phyloP scores from a whole-genome alignment of 2,888 invertebrate genomes.

The Pterostichus niger region DNA sequence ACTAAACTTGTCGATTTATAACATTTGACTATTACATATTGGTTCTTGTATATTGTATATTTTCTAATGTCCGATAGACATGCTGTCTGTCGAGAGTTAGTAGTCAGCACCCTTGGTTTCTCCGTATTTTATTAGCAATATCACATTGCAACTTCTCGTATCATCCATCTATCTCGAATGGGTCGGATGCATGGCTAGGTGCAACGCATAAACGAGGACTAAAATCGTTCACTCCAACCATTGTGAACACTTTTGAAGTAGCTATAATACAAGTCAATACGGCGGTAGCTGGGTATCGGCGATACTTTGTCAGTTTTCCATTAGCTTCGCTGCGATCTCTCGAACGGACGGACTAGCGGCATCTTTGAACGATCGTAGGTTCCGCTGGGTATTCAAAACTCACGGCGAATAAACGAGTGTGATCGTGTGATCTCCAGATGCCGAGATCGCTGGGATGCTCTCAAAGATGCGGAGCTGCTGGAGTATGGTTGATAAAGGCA shows the following conservation, averaged over 20 bases:
- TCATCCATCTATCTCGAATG: background rate
- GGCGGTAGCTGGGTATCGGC: background rate
- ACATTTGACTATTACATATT: too few relatives aligned
- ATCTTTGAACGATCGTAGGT: background rate
- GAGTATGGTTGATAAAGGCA: background rate
- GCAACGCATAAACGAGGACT: background rate
- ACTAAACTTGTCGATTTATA: too few relatives aligned
- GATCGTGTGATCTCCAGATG: background rate
- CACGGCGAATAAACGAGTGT: background rate
- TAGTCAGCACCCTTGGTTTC: too few relatives aligned
- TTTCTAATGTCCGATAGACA: too few relatives aligned
- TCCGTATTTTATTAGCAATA: too few relatives aligned
- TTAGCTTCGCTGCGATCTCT: background rate
- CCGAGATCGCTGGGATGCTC: background rate
- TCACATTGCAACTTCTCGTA: background rate
- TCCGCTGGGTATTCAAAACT: conserved; percentile 4
- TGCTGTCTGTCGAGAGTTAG: too few relatives aligned
- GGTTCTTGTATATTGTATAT: too few relatives aligned
- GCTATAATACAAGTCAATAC: background rate
- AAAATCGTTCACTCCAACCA: background rate
- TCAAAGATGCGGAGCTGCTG: background rate
- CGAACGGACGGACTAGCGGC: background rate
- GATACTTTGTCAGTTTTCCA: conserved; percentile 12
- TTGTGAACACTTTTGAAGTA: background rate
- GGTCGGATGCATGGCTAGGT: background rate